Conservation (phyloP, 2,888 invertebrate species). For the Petrolisthes cinctipes region DNA sequence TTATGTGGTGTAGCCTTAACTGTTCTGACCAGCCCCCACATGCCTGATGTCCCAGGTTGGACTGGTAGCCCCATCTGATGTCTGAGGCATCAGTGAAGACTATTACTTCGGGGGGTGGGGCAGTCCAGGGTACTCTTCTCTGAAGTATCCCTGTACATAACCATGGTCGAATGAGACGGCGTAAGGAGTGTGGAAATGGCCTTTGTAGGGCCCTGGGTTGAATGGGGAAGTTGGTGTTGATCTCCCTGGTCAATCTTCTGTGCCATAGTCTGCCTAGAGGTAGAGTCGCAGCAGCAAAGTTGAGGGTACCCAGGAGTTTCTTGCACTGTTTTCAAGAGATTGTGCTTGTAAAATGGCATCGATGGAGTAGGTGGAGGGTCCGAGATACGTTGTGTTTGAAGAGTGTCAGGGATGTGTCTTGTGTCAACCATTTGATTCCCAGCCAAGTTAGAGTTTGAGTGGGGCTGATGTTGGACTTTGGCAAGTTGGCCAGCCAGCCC, state of each 20-base stretch:
- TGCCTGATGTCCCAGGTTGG: no score
- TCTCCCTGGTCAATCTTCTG: not conserved
- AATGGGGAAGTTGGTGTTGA: not conserved
- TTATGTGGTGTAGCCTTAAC: no score
- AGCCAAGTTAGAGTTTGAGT: slow-evolving; percentile 5
- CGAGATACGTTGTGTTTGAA: not conserved
- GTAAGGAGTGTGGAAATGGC: not conserved
- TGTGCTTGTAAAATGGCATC: not conserved
- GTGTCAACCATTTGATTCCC: slow-evolving; percentile 1
- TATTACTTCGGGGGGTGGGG: no score
- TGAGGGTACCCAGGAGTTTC: not conserved
- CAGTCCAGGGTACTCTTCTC: no score
- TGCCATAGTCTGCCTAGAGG: no score
- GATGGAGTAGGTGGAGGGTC: not conserved
- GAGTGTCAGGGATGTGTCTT: not conserved
- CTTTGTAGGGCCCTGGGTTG: not conserved
- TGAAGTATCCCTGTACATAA: no score
- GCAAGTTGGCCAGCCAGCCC: not conserved
- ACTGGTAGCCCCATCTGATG: no score
- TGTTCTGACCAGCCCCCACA: no score
- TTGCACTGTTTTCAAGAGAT: not conserved
- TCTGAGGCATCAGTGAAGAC: no score
- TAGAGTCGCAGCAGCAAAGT: not conserved
- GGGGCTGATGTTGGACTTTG: not conserved
- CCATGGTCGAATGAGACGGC: no score